Evolutionary conservation across 2,113 vertebrate genomes (phyloP).

Genomic region (Percina caprodes): DNA sequence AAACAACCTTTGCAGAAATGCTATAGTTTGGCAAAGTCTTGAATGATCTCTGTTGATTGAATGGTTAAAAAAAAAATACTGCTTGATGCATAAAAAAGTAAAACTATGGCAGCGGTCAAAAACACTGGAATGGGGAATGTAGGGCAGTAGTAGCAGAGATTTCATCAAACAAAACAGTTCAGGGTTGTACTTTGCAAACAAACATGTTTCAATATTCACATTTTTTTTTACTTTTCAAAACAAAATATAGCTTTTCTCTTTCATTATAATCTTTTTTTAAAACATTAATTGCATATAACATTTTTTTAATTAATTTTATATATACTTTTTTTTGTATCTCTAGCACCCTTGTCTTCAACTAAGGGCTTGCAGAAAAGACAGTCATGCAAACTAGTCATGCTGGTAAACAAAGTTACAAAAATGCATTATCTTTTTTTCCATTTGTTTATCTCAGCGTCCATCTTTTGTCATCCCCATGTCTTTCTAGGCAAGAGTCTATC

Average conservation of each 20-base stretch:
- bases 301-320: slow-evolving; percentile 82
- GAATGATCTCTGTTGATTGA: slow-evolving; percentile 30
- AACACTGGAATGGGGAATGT: slow-evolving; percentile 70
- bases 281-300: slow-evolving; percentile 87
- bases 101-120: slow-evolving; percentile 56
- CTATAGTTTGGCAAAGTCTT: slow-evolving; percentile 61
- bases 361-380: slow-evolving; percentile 88
- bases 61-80: slow-evolving; percentile 62
- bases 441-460: slow-evolving; percentile 73
- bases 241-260: slow-evolving; percentile 88
- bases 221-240: slow-evolving; percentile 85
- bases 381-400: slow-evolving; percentile 89
- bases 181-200: slow-evolving; percentile 85
- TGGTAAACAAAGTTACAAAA: slow-evolving; percentile 90
- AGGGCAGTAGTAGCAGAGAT: slow-evolving; percentile 84
- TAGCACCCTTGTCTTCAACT: slow-evolving; percentile 85
- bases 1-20: slow-evolving; percentile 60
- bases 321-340: slow-evolving; percentile 83
- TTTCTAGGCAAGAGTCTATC: slow-evolving; percentile 60
- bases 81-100: slow-evolving; percentile 48
- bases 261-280: slow-evolving; percentile 85
- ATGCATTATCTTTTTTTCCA: slow-evolving; percentile 81
- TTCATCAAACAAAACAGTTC: slow-evolving; percentile 83
- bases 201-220: slow-evolving; percentile 84
- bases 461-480: slow-evolving; percentile 54